These are phyloP conservation scores for Acanthococcus lagerstroemiae DNA, from an alignment of 2,888 invertebrate species.

Conservation along the genomic window DNA sequence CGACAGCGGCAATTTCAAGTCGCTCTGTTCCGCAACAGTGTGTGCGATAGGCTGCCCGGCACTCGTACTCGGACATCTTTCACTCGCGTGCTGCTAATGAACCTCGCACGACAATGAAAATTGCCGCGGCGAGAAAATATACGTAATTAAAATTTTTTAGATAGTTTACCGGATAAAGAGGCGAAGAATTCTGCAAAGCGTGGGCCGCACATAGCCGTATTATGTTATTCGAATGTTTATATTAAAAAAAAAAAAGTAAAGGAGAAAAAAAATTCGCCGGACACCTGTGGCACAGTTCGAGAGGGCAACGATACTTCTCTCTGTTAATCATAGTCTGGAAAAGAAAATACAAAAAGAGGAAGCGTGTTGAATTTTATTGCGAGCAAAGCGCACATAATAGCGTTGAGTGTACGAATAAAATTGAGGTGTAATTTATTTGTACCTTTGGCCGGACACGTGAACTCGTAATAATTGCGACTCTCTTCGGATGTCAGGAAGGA, in stretches of 20 bases:
- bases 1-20: too few species aligned
- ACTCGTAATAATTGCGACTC: too few species aligned
- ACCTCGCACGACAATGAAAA: neutral
- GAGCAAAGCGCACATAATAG: neutral
- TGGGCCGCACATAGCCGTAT: neutral
- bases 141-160: neutral
- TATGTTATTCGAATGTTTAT: neutral
- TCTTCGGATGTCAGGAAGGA: too few species aligned
- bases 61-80: too few species aligned
- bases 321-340: neutral
- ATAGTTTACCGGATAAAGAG: neutral
- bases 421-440: too few species aligned
- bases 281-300: neutral
- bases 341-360: neutral
- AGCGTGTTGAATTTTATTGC: neutral
- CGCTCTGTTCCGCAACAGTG: too few species aligned
- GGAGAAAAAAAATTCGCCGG: neutral
- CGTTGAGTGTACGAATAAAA: too few species aligned
- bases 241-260: neutral
- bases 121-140: neutral
- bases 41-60: too few species aligned
- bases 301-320: neutral
- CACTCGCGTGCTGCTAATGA: slow-evolving; percentile 16
- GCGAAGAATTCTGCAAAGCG: neutral
- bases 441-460: too few species aligned